These are phyloP conservation scores for Hippocampus guttulatus DNA, from an alignment of 2,113 vertebrate genomes.

Conservation along the genomic window DNA sequence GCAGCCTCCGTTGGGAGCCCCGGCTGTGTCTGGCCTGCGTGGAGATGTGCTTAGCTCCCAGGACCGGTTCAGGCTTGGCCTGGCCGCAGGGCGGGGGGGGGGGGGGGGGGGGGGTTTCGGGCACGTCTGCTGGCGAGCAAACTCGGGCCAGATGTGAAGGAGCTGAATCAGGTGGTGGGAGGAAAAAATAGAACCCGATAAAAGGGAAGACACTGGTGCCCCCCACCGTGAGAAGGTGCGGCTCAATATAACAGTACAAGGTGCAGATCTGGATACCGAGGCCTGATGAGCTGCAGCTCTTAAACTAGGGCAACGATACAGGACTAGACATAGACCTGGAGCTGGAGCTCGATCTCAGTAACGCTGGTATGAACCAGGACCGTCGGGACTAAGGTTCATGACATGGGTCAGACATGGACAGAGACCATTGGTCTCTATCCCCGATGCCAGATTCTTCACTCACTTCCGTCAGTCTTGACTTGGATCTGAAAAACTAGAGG, in stretches of 20 bases:
- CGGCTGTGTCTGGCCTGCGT: not conserved
- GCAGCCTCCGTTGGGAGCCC: conserved; percentile 21
- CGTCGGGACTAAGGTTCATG: too few relatives aligned
- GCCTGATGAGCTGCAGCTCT: not conserved
- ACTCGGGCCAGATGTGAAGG: conserved; percentile 50
- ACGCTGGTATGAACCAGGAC: too few relatives aligned
- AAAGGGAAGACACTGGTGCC: conserved; percentile 41
- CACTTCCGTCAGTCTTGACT: not conserved
- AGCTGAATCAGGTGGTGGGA: conserved; percentile 56
- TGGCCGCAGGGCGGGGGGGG: conserved; percentile 33
- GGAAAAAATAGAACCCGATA: conserved; percentile 31
- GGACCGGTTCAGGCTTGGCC: conserved; percentile 31
- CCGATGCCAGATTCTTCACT: too few relatives aligned
- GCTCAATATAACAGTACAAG: conserved; percentile 13
- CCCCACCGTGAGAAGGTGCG: conserved; percentile 26
- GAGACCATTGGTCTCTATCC: not conserved
- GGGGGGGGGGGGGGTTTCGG: too few relatives aligned
- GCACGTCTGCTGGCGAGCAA: conserved; percentile 39
- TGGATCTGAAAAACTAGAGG: not conserved
- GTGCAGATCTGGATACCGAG: not conserved
- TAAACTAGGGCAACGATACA: not conserved
- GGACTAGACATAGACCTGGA: not conserved
- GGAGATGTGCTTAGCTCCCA: conserved; percentile 50
- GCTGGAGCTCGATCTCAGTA: not conserved
- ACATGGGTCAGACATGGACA: too few relatives aligned